A percentile compares a stretch with the other conserved stretches of the same genome.
These are phyloP conservation scores for Physeter macrocephalus DNA, from an alignment of 2,113 vertebrate genomes.

Conservation along the genomic window DNA sequence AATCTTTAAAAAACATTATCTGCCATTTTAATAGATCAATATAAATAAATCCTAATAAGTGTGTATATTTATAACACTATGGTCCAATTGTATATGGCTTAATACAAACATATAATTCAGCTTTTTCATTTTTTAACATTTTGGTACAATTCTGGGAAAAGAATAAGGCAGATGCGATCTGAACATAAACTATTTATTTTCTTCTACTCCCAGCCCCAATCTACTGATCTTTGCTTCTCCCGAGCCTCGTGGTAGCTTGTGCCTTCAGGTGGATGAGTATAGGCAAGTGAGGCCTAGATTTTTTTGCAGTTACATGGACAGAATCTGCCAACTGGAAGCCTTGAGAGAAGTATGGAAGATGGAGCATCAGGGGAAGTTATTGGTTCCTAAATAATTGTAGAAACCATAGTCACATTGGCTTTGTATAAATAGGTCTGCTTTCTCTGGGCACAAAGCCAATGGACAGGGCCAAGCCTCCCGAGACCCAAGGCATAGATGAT, in stretches of 20 bases:
- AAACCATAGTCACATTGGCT: not conserved
- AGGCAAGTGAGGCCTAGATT: not conserved
- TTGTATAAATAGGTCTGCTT: not conserved
- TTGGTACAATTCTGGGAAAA: not conserved
- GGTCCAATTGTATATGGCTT: not conserved
- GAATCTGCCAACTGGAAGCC: not conserved
- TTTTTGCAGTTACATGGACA: not conserved
- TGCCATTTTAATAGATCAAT: not conserved
- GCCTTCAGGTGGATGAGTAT: not conserved
- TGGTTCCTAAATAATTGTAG: not conserved
- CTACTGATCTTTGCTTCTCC: not conserved
- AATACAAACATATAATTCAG: not conserved
- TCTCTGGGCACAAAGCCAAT: not conserved
- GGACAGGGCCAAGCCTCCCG: not conserved
- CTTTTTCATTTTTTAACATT: not conserved
- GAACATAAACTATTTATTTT: not conserved
- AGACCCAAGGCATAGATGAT: not conserved
- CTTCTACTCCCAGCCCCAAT: not conserved
- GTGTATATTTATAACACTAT: not conserved
- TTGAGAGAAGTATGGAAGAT: not conserved
- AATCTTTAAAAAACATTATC: not conserved
- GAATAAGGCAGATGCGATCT: not conserved
- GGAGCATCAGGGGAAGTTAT: not conserved
- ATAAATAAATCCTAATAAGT: not conserved
- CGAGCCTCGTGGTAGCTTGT: not conserved